These are phyloP conservation scores for Varanus komodoensis DNA, from an alignment of 2,113 vertebrate species.

Conservation along the genomic window DNA sequence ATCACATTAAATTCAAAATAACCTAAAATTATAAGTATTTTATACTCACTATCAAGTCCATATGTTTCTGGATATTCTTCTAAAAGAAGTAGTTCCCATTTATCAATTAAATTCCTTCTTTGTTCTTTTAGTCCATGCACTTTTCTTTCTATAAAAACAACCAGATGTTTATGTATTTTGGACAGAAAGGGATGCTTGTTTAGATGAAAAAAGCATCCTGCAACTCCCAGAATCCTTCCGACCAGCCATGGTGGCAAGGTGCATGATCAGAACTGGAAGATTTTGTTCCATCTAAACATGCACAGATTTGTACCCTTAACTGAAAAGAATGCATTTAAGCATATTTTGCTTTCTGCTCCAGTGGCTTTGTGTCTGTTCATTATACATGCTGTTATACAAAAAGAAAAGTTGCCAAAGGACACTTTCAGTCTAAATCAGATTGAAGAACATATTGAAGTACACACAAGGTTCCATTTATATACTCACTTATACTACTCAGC, in stretches of 20 bases:
- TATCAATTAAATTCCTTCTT: background rate
- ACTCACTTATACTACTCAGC: background rate
- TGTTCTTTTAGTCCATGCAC: background rate
- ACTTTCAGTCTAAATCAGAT: background rate
- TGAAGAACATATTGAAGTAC: background rate
- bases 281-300: too few relatives aligned
- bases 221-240: too few relatives aligned
- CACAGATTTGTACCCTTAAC: background rate
- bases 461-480: background rate
- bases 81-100: background rate
- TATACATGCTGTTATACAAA: background rate
- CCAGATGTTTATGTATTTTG: background rate
- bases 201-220: background rate
- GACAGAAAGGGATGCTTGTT: too few relatives aligned
- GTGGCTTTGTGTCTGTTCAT: background rate
- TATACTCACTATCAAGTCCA: slow-evolving; percentile 6
- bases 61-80: background rate
- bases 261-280: too few relatives aligned
- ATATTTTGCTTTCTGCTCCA: background rate
- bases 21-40: background rate
- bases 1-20: background rate
- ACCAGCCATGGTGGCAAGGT: too few relatives aligned
- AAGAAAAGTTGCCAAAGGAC: background rate
- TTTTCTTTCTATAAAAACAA: background rate
- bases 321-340: background rate